Base-by-base conservation (phyloP, 2,888 invertebrate species). In the Euzophera pinguis region DNA sequence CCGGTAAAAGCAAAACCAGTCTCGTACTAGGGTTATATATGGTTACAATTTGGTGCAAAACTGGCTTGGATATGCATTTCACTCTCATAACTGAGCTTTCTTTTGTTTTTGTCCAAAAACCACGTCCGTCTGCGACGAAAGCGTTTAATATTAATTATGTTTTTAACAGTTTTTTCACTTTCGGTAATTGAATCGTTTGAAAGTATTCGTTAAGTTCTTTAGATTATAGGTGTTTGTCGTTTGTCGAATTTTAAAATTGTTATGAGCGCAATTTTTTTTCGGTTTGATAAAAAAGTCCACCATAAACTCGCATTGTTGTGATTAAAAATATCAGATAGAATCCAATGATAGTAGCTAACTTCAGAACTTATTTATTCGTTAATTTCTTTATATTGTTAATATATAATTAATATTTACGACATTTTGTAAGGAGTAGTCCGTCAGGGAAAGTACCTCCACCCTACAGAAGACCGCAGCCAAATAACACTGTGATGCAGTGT, bases 41-140 rank as follows among this genome's bases (percentile, higher is more conserved):
- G 71, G 62, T 47, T 53, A 32, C 50, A 65, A 66, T 69, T 69
- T 57, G 63, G 58, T 55, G 58, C 60, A 50, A 22, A 64, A 65
- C 67, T 59, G 62, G 65, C 63, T 53, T 51, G 60, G 62, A 57
- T 56, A 65, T 60, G 60, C 63, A 67, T 67, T 75, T 75, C 75
- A 73, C 73, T 75, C 70, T 74, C 71, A 57, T 59, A 55, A 58
- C 55, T 54, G 60, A 61, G 64, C 68, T 69, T 65, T 67, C 63
- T 59, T 66, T 58, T 57, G 58, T 56, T 56, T 58, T 56, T 58
- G 53, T 45, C 47, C 22, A 39, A 41, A 48, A 38, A 4, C 27
- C 38, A n/a, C 39, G 29, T 32, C 16, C 49, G 39, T 32, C 10
- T 4, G 27, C 48, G 14, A 32, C n/a, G 49, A 49, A 49, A 50